Base-by-base conservation (phyloP, 2,888 invertebrate species). In the Hyles lineata region DNA sequence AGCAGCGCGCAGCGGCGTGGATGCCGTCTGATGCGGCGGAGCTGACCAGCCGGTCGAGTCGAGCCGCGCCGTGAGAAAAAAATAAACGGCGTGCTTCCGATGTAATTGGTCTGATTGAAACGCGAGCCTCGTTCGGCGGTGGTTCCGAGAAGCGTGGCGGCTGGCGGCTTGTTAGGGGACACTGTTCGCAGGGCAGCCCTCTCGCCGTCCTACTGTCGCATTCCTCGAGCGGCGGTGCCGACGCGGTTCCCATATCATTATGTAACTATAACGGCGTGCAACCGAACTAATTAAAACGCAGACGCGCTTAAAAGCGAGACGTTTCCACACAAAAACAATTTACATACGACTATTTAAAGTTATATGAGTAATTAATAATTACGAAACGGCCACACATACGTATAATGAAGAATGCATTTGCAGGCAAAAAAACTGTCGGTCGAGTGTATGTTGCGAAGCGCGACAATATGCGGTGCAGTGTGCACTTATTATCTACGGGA, bases 101-200 rank as follows among this genome's bases (percentile, higher is more conserved):
- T 90, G 92, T 94, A 94, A 94, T 94, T 93, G 93, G 93, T 87
- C 89, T 92, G 92, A 94, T 94, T 93, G 93, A 92, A 93, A 91
- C 90, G 92, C 92, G 90, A 87, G 86, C 82, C 87, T 88, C 88
- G 89, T 87, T 89, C 86, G 87, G 83, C 84, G 83, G 81, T 78
- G 82, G 84, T 92, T 93, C 93, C 91, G 85, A 92, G 93, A 92
- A 93, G 84, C 80, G 82, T 79, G 87, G 81, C 87, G 87, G 86
- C 91, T 79, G 87, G 81, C 87, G 87, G 86, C 91, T 92, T 87
- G 90, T 91, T 90, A 90, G 88, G 88, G 89, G 89, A 91, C 92
- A 90, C 84, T 89, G 89, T 83, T 87, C 89, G 83, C 84, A 82
- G 86, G 80, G 82, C 80, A 83, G 82, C 83, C 83, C 84, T 82